Evolutionary conservation across 2,113 vertebrate species (phyloP).

Genomic region (Protomyctophum bolini): DNA sequence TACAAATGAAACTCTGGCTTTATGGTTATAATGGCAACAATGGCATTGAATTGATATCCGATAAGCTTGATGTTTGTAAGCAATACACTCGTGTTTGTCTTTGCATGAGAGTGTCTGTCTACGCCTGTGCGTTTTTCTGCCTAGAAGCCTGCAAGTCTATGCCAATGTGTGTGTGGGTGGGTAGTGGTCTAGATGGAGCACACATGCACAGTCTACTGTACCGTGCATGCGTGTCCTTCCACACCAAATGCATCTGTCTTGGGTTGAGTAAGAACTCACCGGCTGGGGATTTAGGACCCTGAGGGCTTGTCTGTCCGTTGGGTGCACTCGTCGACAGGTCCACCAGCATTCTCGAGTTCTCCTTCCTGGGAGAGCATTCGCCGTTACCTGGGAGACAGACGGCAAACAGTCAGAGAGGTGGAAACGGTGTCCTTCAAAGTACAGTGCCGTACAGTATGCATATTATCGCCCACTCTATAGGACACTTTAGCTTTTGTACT

Average conservation of each 20-base stretch:
- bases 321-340: slow-evolving; percentile 91
- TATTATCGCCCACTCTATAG: too few relatives aligned
- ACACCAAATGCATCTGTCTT: not conserved
- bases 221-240: not conserved
- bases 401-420: slow-evolving; percentile 54
- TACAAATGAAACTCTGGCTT: too few relatives aligned
- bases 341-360: slow-evolving; percentile 88
- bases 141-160: too few relatives aligned
- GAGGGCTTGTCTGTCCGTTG: slow-evolving; percentile 89
- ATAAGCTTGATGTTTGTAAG: too few relatives aligned
- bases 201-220: too few relatives aligned
- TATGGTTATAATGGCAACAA: too few relatives aligned
- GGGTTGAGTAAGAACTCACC: slow-evolving; percentile 82
- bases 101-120: not conserved
- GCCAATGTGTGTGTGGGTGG: slow-evolving; percentile 4
- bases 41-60: too few relatives aligned
- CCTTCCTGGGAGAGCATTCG: slow-evolving; percentile 92
- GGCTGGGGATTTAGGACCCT: slow-evolving; percentile 87
- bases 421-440: slow-evolving; percentile 28
- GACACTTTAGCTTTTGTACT: too few relatives aligned
- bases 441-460: slow-evolving; percentile 34
- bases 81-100: too few relatives aligned
- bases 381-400: slow-evolving; percentile 90
- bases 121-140: not conserved
- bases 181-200: too few relatives aligned